Percentiles rank a stretch among this genome's conserved stretches.
phyloP scores from a whole-genome alignment of 2,888 invertebrate species.

The Coleophora deauratella region DNA sequence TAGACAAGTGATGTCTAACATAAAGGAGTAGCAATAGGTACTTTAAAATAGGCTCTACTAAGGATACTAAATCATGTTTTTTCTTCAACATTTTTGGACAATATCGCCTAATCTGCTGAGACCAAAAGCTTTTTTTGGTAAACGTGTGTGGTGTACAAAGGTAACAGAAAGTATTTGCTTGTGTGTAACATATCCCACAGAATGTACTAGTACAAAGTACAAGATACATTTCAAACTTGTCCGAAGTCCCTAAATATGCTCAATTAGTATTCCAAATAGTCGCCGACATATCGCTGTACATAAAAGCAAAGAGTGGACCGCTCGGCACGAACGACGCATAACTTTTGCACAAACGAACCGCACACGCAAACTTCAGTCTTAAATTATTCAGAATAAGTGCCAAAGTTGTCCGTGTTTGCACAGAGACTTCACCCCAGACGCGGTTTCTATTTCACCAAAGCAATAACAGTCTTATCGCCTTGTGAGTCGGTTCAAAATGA shows the following conservation, averaged over 20 bases:
- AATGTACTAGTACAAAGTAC: too few species aligned
- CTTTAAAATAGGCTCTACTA: too few species aligned
- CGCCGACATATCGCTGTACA: slow-evolving; percentile 66
- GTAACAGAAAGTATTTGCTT: too few species aligned
- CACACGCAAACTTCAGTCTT: slow-evolving; percentile 52
- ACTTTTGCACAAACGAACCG: slow-evolving; percentile 43
- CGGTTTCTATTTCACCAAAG: slow-evolving; percentile 69
- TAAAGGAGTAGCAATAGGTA: too few species aligned
- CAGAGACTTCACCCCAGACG: slow-evolving; percentile 51
- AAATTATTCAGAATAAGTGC: slow-evolving; percentile 47
- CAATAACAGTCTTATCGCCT: slow-evolving; percentile 69
- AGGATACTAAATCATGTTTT: too few species aligned
- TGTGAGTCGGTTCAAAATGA: slow-evolving; percentile 71
- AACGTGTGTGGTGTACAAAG: too few species aligned
- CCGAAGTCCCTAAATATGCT: slow-evolving; percentile 48
- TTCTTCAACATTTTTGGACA: too few species aligned
- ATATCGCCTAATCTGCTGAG: too few species aligned
- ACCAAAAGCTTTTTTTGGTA: too few species aligned
- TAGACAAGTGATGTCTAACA: too few species aligned
- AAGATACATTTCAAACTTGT: slow-evolving; percentile 19
- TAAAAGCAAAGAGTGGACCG: slow-evolving; percentile 73
- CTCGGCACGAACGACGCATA: slow-evolving; percentile 67
- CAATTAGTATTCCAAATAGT: slow-evolving; percentile 74
- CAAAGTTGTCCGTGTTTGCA: slow-evolving; percentile 48
- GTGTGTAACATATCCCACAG: too few species aligned